Evolutionary conservation across 2,888 invertebrate genomes (phyloP), one percentile per base, ranked within the genome.

Genomic region (Protophormia terraenovae): DNA sequence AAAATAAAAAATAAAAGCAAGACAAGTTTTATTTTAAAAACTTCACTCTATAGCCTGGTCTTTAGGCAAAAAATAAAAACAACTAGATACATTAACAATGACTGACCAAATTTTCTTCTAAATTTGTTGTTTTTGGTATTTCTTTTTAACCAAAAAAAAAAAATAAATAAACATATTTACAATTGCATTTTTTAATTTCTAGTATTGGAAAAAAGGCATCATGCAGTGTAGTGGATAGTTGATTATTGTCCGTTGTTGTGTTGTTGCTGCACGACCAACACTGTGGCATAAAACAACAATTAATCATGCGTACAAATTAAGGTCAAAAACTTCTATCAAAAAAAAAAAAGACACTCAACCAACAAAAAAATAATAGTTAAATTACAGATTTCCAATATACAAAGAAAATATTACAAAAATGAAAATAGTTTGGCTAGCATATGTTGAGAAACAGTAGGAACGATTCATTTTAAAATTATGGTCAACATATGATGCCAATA

Each of bases 241-340:
- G n/a, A 53, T 24, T 7, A 12, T 27, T n/a, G 27, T 55, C 38
- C 0, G 29, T 66, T 62, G 75, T 22, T 29, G n/a, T n/a, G n/a
- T n/a, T n/a, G n/a, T n/a, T n/a, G n/a, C n/a, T n/a, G n/a, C n/a
- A n/a, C 19, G 29, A 64, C 53, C 41, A 67, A 29, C 27, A 55
- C 19, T 55, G 29, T 53, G 60, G 47, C 66, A 71, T 66, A 58
- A 64, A 84, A 83, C 60, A 84, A 67, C 71, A 87, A 87, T 86
- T 87, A 86, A 87, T 87, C 87, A 87, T 87, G 82, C 78, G 32
- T 79, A 71, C 80, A 87, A 87, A 87, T 87, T 86, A 79, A 83
- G 83, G 83, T 85, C 71, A 76, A 45, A 73, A 62, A 58, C 35
- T 66, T 60, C 14, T 69, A 55, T 14, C n/a, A 60, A 47, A 47